Evolutionary conservation across 1,140 invertebrate species (phyloP), one percentile per base, ranked within the genome.

Genomic region (Drosophila melanica): DNA sequence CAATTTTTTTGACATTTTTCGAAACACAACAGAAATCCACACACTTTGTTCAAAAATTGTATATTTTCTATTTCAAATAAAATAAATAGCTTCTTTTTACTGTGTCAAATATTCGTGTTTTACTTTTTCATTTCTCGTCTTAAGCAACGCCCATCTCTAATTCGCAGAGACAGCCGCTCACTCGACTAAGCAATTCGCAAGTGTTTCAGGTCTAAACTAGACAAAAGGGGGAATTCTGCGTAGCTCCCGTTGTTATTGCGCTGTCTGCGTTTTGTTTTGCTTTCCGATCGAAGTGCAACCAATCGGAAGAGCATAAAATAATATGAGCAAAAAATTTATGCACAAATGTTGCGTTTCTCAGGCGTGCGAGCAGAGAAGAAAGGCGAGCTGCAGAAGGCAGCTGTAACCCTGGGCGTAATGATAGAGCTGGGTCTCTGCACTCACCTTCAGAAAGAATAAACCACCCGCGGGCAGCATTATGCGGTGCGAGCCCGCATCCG

Each of bases 401-500:
- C 81, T 80, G 79, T 58, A 69, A 69, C 39, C n/a, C n/a, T 35
- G 20, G 33, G 39, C 42, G 44, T 81, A 85, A 85, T 86, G 80
- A 84, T 85, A 80, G 73, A 45, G 44, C 57, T 59, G 66, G 48
- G 50, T 65, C 23, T 35, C 51, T 93, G 90, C 35, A 57, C 75
- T 94, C 42, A 96, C 95, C 87, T 95, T 90, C 41, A 96, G 92
- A 92, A 97, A 96, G 92, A 97, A 97, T 57, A 97, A 93, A 64
- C 94, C 94, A 37, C 96, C 96, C 47, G 94, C 94, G 41, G 95
- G 94, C 59, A 94, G 90, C 30, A 95, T 92, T 42, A 94, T 93
- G 67, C 94, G 91, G 87, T 94, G 93, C 33, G 93, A 93, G 27
- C 90, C 92, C 37, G 92, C 90, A 54, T 93, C 92, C 48, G 93